Base-by-base conservation (phyloP, 2,888 invertebrate genomes). In the Caenorhabditis sp. region DNA sequence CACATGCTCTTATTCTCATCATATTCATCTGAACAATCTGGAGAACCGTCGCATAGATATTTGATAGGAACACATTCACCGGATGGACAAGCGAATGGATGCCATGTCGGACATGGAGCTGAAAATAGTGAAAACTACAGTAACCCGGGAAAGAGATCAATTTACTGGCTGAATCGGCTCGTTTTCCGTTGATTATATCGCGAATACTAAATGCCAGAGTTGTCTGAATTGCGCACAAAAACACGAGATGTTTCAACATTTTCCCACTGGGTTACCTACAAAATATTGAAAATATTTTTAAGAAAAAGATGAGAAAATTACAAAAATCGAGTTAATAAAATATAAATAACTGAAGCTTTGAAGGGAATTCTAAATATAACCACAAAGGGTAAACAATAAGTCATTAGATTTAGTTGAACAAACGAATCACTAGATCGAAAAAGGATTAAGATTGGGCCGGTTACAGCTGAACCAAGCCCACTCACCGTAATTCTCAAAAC, bases 61-160 rank as follows among this genome's bases (percentile, higher is more conserved):
- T 95, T 95, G 89, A 96, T 95, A 79, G 95, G 95, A 90, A 96
- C 95, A 90, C 95, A 96, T 89, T 93, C 93, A 75, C 94, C 94
- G 25, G 88, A 88, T 0, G 95, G 96, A 88, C 96, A 96, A 89
- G 94, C 94, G 91, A 96, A 96, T 49, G 95, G 96, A 89, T 95
- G 95, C 90, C 95, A 95, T 1, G 95, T 94, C 88, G 94, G 95
- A 87, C 95, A 95, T 14, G 80, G 79, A 8, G 79, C 84, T 82
- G 76, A 20, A 59, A 59, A 26, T 21, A 50, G 20, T 20, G 14
- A 17, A 17, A 50, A 54, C 26, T 5, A 10, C 31, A 7, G 5
- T 31, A 31, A 5, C 20, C 8, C 50, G 8, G 5, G 50, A 5
- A 50, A 50, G 17, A n/a, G 7, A 50, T 50, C 17, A 60, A 66